Conservation (phyloP, 2,797 vertebrate genomes). For the Bothrops alternatus region DNA sequence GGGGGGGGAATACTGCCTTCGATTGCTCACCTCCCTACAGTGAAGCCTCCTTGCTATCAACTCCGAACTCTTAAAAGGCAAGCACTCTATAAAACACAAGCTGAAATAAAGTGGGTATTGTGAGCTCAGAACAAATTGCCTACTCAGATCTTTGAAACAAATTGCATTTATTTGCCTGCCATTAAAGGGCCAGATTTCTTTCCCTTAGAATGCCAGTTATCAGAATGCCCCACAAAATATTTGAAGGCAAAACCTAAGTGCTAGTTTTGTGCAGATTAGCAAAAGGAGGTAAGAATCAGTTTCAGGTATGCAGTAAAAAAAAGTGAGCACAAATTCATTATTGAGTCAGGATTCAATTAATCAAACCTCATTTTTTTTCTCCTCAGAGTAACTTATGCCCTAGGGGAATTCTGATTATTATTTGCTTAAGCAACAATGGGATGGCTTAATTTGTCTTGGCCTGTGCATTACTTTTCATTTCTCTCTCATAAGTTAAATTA, state of each 20-base stretch:
- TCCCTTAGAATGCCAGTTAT: background rate
- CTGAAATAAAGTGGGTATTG: constrained; percentile 15
- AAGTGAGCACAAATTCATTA: background rate
- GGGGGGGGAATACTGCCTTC: background rate
- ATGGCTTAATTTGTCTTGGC: background rate
- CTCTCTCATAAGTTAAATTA: background rate
- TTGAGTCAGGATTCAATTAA: background rate
- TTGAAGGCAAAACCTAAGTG: background rate
- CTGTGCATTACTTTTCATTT: background rate
- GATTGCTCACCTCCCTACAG: background rate
- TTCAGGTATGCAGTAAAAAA: background rate
- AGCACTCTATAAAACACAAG: background rate
- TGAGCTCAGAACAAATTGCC: constrained; percentile 17
- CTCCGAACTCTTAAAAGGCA: background rate
- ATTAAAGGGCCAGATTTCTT: background rate
- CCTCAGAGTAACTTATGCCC: background rate
- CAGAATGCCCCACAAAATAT: background rate
- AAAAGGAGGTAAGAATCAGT: background rate
- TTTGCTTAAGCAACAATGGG: background rate
- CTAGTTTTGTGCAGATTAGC: background rate
- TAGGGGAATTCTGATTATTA: background rate
- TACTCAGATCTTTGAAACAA: constrained; percentile 12
- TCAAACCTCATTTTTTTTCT: background rate
- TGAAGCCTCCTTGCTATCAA: background rate
- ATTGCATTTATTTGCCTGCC: constrained; percentile 7